Percentiles rank a stretch among this genome's conserved stretches.
Evolutionary conservation across 2,113 vertebrate genomes (phyloP).

Genomic region (Alces alces): DNA sequence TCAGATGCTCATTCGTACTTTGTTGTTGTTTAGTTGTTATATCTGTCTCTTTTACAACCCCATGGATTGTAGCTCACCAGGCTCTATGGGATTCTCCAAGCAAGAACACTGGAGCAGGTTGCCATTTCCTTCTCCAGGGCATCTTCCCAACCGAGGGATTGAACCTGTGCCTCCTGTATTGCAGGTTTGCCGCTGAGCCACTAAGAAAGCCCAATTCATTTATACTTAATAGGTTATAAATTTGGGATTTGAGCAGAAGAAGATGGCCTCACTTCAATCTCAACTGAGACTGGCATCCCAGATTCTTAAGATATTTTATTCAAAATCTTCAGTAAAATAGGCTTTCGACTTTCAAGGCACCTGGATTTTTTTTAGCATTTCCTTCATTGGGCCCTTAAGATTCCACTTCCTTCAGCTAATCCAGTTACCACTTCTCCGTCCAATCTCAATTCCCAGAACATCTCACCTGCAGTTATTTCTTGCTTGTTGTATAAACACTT

Average conservation of each 20-base stretch:
- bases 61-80: not conserved
- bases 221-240: not conserved
- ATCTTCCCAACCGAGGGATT: not conserved
- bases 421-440: not conserved
- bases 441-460: not conserved
- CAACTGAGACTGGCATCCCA: not conserved
- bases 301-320: not conserved
- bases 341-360: not conserved
- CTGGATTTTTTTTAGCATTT: not conserved
- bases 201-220: not conserved
- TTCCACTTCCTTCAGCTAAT: not conserved
- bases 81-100: not conserved
- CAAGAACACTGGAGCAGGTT: not conserved
- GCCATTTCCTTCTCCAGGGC: not conserved
- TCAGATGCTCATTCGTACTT: not conserved
- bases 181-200: not conserved
- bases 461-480: not conserved
- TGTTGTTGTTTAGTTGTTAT: not conserved
- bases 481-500: not conserved
- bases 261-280: not conserved
- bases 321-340: not conserved
- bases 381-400: not conserved
- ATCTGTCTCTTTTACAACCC: not conserved
- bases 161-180: not conserved
- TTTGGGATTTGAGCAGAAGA: not conserved